Percentiles rank a stretch among this genome's conserved stretches.
Evolutionary conservation across 1,140 invertebrate genomes (phyloP).

Genomic region (Heliconius himera): DNA sequence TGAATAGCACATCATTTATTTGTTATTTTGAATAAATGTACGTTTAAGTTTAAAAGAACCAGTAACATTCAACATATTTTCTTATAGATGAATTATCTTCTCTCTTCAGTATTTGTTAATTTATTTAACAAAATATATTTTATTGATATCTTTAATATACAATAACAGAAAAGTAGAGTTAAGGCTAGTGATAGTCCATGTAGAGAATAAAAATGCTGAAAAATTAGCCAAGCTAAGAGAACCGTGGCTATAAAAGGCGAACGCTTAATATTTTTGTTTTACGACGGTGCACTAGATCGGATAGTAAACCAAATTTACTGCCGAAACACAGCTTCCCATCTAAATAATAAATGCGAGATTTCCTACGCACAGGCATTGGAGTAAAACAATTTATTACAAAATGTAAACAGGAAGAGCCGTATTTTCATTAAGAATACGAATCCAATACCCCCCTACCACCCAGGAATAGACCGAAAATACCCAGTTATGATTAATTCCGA

Average conservation of each 20-base stretch:
- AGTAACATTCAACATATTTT: too few relatives aligned
- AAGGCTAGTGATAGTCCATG: not conserved
- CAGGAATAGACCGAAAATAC: conserved; percentile 79
- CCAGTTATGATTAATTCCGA: conserved; percentile 81
- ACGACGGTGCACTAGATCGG: conserved; percentile 31
- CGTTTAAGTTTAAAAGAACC: too few relatives aligned
- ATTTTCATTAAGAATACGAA: conserved; percentile 81
- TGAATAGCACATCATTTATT: too few relatives aligned
- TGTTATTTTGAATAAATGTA: too few relatives aligned
- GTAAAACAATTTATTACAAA: conserved; percentile 81
- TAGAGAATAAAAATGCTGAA: conserved; percentile 10
- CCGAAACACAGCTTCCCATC: conserved; percentile 22
- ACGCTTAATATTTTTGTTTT: conserved; percentile 29
- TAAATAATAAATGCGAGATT: conserved; percentile 62
- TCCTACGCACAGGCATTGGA: conserved; percentile 67
- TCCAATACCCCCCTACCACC: conserved; percentile 57
- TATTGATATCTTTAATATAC: not conserved
- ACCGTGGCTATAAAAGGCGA: conserved; percentile 18
- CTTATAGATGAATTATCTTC: too few relatives aligned
- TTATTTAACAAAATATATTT: not conserved
- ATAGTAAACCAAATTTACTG: conserved; percentile 25
- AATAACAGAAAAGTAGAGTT: conserved; percentile 1
- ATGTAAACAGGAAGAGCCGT: conserved; percentile 80
- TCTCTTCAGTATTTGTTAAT: too few relatives aligned
- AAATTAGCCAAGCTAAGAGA: conserved; percentile 17